Conservation (phyloP, 2,888 invertebrate genomes). For the Zygogramma bicolorata region DNA sequence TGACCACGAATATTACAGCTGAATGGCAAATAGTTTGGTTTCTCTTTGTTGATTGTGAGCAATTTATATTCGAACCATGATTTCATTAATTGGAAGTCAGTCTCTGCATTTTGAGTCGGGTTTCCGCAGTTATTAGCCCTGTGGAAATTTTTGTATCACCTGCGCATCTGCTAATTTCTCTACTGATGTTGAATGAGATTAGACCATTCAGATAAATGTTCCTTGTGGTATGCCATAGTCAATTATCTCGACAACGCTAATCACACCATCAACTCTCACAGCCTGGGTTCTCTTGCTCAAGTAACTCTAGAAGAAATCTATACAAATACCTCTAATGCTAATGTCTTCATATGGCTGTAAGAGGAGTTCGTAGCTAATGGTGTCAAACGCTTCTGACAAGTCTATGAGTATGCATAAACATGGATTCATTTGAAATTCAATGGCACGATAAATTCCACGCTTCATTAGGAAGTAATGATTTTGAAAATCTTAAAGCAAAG, state of each 20-base stretch:
- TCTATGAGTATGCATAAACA: not conserved
- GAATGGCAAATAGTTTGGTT: not conserved
- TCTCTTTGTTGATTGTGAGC: conserved; percentile 6
- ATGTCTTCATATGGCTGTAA: not conserved
- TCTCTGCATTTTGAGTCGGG: not conserved
- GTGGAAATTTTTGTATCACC: not conserved
- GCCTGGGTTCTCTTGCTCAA: conserved; percentile 2
- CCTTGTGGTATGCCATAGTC: conserved; percentile 4
- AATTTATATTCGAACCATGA: conserved; percentile 2
- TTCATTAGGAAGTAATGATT: too few species aligned
- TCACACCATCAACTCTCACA: conserved; percentile 3
- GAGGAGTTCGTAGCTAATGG: not conserved
- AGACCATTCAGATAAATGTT: not conserved
- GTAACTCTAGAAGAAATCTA: not conserved
- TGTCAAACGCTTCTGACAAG: not conserved
- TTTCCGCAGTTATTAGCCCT: not conserved
- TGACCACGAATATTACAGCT: not conserved
- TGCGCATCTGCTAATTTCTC: not conserved
- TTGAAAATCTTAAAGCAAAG: not conserved
- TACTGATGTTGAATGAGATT: not conserved
- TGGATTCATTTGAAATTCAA: not conserved
- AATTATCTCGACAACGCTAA: not conserved
- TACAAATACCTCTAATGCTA: not conserved
- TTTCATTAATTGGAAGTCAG: conserved; percentile 4
- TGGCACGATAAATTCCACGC: too few species aligned